Base-by-base conservation (phyloP, 2,797 vertebrate genomes). In the Sternarchorhynchus goeldii region DNA sequence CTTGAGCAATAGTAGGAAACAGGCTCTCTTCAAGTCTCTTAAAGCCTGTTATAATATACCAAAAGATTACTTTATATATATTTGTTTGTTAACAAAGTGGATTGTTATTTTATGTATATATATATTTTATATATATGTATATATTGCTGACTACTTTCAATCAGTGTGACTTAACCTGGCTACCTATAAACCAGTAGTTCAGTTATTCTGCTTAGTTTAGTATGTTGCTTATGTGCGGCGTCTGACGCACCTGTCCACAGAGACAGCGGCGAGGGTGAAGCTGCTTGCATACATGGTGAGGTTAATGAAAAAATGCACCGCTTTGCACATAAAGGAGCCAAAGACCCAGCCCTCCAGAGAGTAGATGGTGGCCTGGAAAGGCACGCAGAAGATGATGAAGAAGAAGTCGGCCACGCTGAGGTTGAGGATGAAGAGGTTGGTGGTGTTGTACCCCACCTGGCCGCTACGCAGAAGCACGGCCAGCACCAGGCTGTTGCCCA, bases 241-340 rank as follows among this genome's bases (percentile, higher is more conserved):
- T 45, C 45, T 50, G 45, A 80, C 86, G 0, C 83, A 96, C 95
- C 95, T 94, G 94, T 96, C 95, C 1, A 96, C 95, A 0, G 95
- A 96, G 75, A 96, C 93, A 0, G 94, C 94, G 0, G 95, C 95
- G 6, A 96, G 89, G 0, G 95, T 96, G 89, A 96, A 96, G 89
- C 95, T 96, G 92, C 95, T 96, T 79, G 95, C 95, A 0, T 95
- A 96, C 95, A 96, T 96, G 85, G 95, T 95, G 80, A 96, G 93
- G 89, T 95, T 96, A 90, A 96, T 96, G 87, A 96, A 94, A 89
- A 96, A 96, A 88, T 95, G 95, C 60, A 96, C 95, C 6, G 90
- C 93, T 87, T 96, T 96, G 91, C 95, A 96, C 94, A 96, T 94
- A 86, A 95, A 96, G 34, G 95, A 95, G 63, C 95, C 95, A 0